A percentile compares a stretch with the other conserved stretches of the same genome.
Evolutionary conservation across 2,888 invertebrate species (phyloP).

Genomic region (Seira ritae): DNA sequence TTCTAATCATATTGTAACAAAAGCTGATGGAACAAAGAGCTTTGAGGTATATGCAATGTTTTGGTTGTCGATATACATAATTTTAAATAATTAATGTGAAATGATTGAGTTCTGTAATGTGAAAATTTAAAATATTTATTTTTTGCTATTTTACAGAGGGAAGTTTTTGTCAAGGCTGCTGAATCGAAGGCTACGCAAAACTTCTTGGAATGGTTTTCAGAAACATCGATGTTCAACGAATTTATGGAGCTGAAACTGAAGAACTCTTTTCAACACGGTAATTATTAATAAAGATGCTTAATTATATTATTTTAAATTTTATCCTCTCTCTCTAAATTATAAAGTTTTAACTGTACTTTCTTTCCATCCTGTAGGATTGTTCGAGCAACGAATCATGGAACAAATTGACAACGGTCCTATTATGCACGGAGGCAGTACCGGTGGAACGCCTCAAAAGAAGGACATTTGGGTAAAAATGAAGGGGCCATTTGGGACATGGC

Average conservation of each 20-base stretch:
- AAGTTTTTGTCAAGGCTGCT: conserved; percentile 82
- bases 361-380: conserved; percentile 74
- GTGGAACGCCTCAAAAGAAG: conserved; percentile 64
- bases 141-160: conserved; percentile 83
- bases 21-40: conserved; percentile 76
- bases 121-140: too few species aligned
- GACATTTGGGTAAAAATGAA: conserved; percentile 67
- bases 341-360: neutral
- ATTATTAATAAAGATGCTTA: conserved; percentile 34
- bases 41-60: too few species aligned
- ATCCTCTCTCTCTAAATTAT: neutral
- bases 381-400: conserved; percentile 75
- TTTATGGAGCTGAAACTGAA: conserved; percentile 80
- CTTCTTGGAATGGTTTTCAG: conserved; percentile 91
- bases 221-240: conserved; percentile 90
- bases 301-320: neutral
- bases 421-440: conserved; percentile 41
- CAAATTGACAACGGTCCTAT: conserved; percentile 72
- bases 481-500: conserved; percentile 68
- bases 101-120: too few species aligned
- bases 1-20: conserved; percentile 79
- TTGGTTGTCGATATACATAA: too few species aligned
- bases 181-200: conserved; percentile 82
- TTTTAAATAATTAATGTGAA: too few species aligned
- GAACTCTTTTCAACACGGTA: conserved; percentile 74